Evolutionary conservation across 1,140 invertebrate genomes (phyloP).

Genomic region (Papilio polyxenes): DNA sequence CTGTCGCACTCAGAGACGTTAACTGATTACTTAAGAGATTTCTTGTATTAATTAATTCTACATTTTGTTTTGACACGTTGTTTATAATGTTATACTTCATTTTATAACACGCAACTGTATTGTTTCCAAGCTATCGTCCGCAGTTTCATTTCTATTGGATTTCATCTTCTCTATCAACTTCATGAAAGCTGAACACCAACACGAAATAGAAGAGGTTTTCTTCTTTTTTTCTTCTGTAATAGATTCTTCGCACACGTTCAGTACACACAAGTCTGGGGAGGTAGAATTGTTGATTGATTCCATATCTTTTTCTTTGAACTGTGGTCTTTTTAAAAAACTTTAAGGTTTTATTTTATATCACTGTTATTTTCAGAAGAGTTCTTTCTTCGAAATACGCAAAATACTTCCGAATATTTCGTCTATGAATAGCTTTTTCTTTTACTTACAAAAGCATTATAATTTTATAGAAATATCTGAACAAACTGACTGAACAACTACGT

Average conservation of each 20-base stretch:
- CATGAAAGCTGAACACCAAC: constrained; percentile 2
- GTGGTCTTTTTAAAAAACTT: neutral
- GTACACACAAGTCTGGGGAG: neutral
- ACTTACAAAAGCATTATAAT: neutral
- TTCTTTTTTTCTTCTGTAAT: neutral
- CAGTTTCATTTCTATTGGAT: constrained; percentile 14
- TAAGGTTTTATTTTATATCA: no score
- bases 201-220: neutral
- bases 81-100: constrained; percentile 13
- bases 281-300: neutral
- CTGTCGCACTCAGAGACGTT: neutral
- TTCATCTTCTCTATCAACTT: constrained; percentile 11
- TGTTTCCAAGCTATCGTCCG: constrained; percentile 22
- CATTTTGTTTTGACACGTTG: no score
- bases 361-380: neutral
- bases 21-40: neutral
- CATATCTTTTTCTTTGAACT: neutral
- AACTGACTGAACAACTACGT: neutral
- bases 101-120: constrained; percentile 26
- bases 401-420: neutral
- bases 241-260: neutral
- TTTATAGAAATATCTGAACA: neutral
- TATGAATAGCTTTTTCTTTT: neutral
- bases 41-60: no score
- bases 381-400: neutral